Base-by-base conservation (phyloP, 2,888 invertebrate genomes). In the Archips xylosteana region DNA sequence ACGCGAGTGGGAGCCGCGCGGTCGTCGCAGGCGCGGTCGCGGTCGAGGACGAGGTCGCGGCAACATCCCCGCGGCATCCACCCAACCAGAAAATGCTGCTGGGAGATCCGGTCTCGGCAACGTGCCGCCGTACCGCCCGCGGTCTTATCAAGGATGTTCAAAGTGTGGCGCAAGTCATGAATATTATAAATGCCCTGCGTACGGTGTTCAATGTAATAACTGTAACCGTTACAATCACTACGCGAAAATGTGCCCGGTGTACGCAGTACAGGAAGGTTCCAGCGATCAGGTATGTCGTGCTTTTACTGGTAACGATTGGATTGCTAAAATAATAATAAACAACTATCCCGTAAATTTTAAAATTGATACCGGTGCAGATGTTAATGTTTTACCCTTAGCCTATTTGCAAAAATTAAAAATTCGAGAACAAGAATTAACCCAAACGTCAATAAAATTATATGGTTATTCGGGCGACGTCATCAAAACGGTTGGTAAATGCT, bases 311-410 rank as follows among this genome's bases (percentile, higher is more conserved):
- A 64, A 47, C 62, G 75, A 77, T 36, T 80, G 77, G 77, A 71
- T 67, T 0, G 72, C 75, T 1, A 63, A 69, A 6, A 67, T 78
- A 62, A 47, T 74, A 5, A 76, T 80, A 42, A 76, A 76, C 51
- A 59, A 67, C 42, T 23, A 23, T 32, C n/a, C 36, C 42, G 75
- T 79, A 4, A 42, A 47, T 15, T 81, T 79, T 71, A 79, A 79
- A 75, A 42, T 80, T 49, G 78, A 79, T 57, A 78, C 79, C 54
- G 78, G 78, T 47, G 79, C 78, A 3, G 79, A 79, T 51, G 79
- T 76, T 0, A 79, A 81, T 63, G 74, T 79, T 1, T 72, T 79
- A 47, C 78, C 78, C 15, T n/a, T 45, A 39, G 57, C 42, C 12
- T 74, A 54, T 60, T 70, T 71, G n/a, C 36, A 10, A 42, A 60